A percentile compares a stretch with the other conserved stretches of the same genome.
These are phyloP conservation scores for Pyralis farinalis DNA, from an alignment of 2,888 invertebrate genomes.

Conservation along the genomic window DNA sequence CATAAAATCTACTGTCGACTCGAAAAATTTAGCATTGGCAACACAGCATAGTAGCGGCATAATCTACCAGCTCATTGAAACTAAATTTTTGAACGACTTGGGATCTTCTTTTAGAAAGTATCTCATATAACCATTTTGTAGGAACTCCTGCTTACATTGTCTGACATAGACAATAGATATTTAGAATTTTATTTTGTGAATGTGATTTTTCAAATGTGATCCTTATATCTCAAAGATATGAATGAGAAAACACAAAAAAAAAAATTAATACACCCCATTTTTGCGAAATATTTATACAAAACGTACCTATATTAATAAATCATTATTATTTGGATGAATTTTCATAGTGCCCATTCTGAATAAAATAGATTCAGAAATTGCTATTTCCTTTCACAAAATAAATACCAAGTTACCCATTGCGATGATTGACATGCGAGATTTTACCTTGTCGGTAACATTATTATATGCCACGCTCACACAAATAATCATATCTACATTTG, in stretches of 20 bases:
- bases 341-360: no score
- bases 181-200: no score
- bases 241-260: no score
- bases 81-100: conserved; percentile 45
- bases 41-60: conserved; percentile 52
- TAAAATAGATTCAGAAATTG: no score
- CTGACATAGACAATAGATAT: neutral
- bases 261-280: no score
- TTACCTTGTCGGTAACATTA: conserved; percentile 15
- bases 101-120: conserved; percentile 20
- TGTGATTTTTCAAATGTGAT: no score
- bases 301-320: no score
- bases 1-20: conserved; percentile 22
- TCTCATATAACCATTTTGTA: conserved; percentile 33
- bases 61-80: conserved; percentile 47
- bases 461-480: neutral
- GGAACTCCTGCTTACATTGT: conserved; percentile 33
- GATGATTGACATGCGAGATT: neutral
- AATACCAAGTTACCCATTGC: no score
- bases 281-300: no score
- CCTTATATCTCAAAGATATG: no score
- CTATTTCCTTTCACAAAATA: neutral
- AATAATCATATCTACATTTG: conserved; percentile 5
- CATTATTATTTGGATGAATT: no score
- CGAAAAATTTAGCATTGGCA: conserved; percentile 50